phyloP scores from a whole-genome alignment of 2,888 invertebrate genomes.

The Trachelus troglodyta region DNA sequence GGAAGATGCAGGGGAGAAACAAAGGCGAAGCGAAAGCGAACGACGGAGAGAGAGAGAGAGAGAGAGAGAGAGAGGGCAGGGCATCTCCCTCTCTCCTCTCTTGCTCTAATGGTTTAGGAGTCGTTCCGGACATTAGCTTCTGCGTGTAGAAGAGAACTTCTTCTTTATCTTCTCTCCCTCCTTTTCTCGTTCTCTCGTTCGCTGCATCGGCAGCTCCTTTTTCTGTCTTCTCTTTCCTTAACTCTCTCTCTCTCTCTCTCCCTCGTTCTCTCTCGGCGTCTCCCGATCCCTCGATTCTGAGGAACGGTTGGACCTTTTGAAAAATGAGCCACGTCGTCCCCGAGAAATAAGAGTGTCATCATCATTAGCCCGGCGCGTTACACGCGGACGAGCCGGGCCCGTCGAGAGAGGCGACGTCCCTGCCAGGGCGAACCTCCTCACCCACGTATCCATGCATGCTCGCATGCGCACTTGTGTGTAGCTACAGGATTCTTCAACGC shows the following conservation, averaged over 20 bases:
- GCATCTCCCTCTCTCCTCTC: conserved; percentile 25
- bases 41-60: background rate
- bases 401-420: background rate
- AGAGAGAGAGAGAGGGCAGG: background rate
- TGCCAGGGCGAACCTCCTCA: background rate
- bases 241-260: conserved; percentile 20
- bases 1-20: background rate
- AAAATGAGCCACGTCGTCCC: conserved; percentile 62
- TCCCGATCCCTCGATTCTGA: conserved; percentile 35
- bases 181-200: conserved; percentile 18
- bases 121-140: conserved; percentile 65
- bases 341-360: conserved; percentile 66
- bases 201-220: conserved; percentile 7
- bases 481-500: background rate
- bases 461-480: background rate
- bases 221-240: conserved; percentile 24
- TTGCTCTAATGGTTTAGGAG: conserved; percentile 59
- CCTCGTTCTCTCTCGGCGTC: conserved; percentile 24
- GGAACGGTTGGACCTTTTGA: conserved; percentile 50
- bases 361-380: conserved; percentile 64
- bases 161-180: conserved; percentile 22
- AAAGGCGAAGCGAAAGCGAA: background rate
- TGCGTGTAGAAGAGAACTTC: conserved; percentile 44
- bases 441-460: background rate
- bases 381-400: conserved; percentile 37